phyloP scores from a whole-genome alignment of 2,797 vertebrate species.

The Megaceryle alcyon region DNA sequence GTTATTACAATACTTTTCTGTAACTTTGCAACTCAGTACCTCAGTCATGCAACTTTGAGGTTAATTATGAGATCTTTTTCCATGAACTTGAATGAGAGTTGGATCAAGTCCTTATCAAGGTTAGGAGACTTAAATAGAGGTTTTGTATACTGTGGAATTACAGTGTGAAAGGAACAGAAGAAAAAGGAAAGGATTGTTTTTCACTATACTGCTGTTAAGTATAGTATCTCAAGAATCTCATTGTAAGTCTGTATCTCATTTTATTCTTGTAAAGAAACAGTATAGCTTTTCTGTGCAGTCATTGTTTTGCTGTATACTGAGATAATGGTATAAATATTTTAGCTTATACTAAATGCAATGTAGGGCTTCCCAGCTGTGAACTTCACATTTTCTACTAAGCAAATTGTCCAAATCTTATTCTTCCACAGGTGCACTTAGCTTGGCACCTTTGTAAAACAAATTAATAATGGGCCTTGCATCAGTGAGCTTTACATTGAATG shows the following conservation, averaged over 20 bases:
- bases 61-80: slow-evolving; percentile 52
- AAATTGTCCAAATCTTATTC: background rate
- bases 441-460: background rate
- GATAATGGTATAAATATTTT: slow-evolving; percentile 14
- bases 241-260: slow-evolving; percentile 3
- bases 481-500: background rate
- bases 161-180: slow-evolving; percentile 31
- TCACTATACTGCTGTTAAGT: background rate
- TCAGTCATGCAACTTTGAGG: background rate
- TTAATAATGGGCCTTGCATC: background rate
- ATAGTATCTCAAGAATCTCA: background rate
- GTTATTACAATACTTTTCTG: background rate
- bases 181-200: slow-evolving; percentile 18
- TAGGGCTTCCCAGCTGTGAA: background rate
- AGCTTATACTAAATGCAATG: background rate
- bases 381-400: background rate
- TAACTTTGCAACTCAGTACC: background rate
- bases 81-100: background rate
- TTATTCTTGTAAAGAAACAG: background rate
- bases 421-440: background rate
- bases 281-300: background rate
- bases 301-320: background rate
- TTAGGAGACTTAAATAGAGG: slow-evolving; percentile 30
- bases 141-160: slow-evolving; percentile 27
- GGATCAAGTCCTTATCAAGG: slow-evolving; percentile 42